These are phyloP conservation scores for Patella caerulea DNA, from an alignment of 2,888 invertebrate species.

Conservation along the genomic window DNA sequence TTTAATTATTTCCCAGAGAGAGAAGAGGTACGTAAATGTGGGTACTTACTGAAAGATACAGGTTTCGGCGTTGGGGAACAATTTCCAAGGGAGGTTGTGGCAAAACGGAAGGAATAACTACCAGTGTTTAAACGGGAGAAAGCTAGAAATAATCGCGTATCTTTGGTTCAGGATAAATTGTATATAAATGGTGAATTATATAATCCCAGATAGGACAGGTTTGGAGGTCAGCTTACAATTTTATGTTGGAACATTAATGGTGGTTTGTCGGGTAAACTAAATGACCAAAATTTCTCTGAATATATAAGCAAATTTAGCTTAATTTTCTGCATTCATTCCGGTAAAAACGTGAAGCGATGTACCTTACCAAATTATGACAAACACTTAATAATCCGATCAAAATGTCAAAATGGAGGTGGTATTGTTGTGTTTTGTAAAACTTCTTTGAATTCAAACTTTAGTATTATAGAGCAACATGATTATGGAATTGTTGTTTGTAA, in stretches of 20 bases:
- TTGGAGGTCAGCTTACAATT: neutral
- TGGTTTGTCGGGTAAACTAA: neutral
- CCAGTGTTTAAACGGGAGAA: too few species aligned
- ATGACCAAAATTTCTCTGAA: neutral
- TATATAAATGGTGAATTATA: neutral
- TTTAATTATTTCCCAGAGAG: too few species aligned
- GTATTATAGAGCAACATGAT: neutral
- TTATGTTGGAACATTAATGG: neutral
- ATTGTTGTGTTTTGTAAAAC: neutral
- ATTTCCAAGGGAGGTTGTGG: too few species aligned
- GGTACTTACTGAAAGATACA: too few species aligned
- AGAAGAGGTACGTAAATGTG: too few species aligned
- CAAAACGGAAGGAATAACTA: too few species aligned
- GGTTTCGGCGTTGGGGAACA: too few species aligned
- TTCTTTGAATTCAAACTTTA: neutral
- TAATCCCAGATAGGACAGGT: conserved; percentile 1
- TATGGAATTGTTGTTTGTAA: neutral
- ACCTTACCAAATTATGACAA: neutral
- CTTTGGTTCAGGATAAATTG: too few species aligned
- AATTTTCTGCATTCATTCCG: neutral
- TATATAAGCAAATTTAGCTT: neutral
- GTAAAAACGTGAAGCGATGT: neutral
- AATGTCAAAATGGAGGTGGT: neutral
- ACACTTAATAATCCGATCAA: neutral
- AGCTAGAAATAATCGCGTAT: too few species aligned